Evolutionary conservation across 2,113 vertebrate species (phyloP).

Genomic region (Pandion haliaetus): DNA sequence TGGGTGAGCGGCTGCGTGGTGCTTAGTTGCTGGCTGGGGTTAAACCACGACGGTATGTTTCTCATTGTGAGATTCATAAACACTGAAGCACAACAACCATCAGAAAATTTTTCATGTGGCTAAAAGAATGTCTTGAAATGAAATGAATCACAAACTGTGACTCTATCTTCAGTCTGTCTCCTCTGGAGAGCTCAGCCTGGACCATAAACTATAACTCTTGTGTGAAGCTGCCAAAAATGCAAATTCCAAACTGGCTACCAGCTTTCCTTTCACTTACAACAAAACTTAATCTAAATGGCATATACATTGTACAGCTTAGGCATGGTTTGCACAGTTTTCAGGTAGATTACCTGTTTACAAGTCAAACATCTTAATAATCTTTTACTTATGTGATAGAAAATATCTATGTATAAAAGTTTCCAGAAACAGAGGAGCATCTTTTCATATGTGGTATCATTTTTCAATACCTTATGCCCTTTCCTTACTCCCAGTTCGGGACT

Average conservation of each 20-base stretch:
- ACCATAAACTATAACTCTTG: background rate
- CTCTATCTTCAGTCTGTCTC: background rate
- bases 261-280: background rate
- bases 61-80: background rate
- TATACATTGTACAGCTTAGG: background rate
- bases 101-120: background rate
- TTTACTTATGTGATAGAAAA: background rate
- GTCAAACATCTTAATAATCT: background rate
- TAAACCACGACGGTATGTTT: too few species aligned
- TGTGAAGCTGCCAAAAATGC: slow-evolving; percentile 3
- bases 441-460: background rate
- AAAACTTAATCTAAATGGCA: background rate
- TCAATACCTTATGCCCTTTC: background rate
- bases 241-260: background rate
- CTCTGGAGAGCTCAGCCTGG: background rate
- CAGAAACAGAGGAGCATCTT: background rate
- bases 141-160: background rate
- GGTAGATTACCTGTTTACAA: background rate
- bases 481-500: background rate
- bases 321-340: background rate
- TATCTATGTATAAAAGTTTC: background rate
- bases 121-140: background rate
- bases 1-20: too few species aligned
- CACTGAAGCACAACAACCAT: background rate
- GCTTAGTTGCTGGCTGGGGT: too few species aligned